phyloP scores from a whole-genome alignment of 2,797 vertebrate genomes.

The Gouania willdenowi region DNA sequence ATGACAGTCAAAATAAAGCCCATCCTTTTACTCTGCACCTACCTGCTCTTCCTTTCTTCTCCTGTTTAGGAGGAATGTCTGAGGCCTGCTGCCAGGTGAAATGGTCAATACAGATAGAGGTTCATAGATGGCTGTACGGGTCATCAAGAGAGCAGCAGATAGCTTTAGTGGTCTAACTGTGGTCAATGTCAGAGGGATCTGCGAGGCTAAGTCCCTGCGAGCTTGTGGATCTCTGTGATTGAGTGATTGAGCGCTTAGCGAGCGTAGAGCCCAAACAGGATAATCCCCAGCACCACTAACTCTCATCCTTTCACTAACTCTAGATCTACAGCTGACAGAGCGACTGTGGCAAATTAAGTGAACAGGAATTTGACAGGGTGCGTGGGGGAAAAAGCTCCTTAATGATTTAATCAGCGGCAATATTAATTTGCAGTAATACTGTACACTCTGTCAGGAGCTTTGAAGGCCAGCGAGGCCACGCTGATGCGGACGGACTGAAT shows the following conservation, averaged over 20 bases:
- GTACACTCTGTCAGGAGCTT: constrained; percentile 21
- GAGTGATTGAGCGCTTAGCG: constrained; percentile 72
- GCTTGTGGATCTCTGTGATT: constrained; percentile 66
- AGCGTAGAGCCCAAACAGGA: constrained; percentile 68
- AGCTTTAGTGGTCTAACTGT: constrained; percentile 34
- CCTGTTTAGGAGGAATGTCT: constrained; percentile 26
- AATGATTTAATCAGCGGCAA: constrained; percentile 75
- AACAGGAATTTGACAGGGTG: constrained; percentile 58
- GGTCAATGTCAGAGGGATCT: constrained; percentile 64
- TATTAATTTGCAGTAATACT: constrained; percentile 64
- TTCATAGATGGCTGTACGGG: constrained; percentile 36
- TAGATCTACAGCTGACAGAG: constrained; percentile 24
- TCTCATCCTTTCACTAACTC: constrained; percentile 37
- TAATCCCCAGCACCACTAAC: constrained; percentile 65
- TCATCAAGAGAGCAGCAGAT: constrained; percentile 36
- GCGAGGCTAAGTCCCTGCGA: constrained; percentile 58
- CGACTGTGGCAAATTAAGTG: constrained; percentile 33
- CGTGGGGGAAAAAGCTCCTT: constrained; percentile 64
- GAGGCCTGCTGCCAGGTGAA: constrained; percentile 33
- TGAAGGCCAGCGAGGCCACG: constrained; percentile 16
- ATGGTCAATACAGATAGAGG: constrained; percentile 42
- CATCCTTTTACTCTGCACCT: constrained; percentile 23
- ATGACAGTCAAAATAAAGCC: constrained; percentile 16
- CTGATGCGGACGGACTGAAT: constrained; percentile 28
- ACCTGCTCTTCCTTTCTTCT: constrained; percentile 2